Base-by-base conservation (phyloP, 2,113 vertebrate genomes). In the Murina feae region DNA sequence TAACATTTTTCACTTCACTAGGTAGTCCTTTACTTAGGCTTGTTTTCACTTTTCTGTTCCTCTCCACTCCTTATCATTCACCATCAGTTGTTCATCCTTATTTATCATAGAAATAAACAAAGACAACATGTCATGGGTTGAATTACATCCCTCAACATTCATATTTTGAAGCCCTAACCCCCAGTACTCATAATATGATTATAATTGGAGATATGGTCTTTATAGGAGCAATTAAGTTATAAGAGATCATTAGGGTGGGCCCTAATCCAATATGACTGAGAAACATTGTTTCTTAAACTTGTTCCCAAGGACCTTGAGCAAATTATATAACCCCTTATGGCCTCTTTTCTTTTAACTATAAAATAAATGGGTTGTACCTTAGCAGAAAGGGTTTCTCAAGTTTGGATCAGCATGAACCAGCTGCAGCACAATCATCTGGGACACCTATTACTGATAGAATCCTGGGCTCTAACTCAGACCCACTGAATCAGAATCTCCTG, bases 31-130 rank as follows among this genome's bases (percentile, higher is more conserved):
- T 9, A 21, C 14, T 94, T 44, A 20, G 9, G 7, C 84, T 90
- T 94, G 12, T 51, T 80, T 47, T 20, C 18, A 78, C 11, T 78
- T 28, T 86, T 93, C 68, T 71, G 20, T 11, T 81, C 25, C 51
- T 68, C 13, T 53, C 60, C 25, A 85, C 11, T 63, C 13, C 21
- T n/a, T 58, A 86, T 13, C 53, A 82, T n/a, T 14, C 75, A 69
- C 32, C 37, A 80, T 89, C 63, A 91, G 60, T 44, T 72, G 28
- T 18, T 79, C 35, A 79, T 68, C 14, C 2, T 28, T 83, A 60
- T 85, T 84, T 68, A 17, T 37, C 58, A 47, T 69, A 83, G 58
- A 96, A 92, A 78, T 69, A 76, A 88, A 82, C 44, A 76, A 78
- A 86, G 49, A 75, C 10, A 20, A 30, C 13, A 53, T 39, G 18